Conservation (phyloP, 2,888 invertebrate genomes). For the Tetranychus piercei region DNA sequence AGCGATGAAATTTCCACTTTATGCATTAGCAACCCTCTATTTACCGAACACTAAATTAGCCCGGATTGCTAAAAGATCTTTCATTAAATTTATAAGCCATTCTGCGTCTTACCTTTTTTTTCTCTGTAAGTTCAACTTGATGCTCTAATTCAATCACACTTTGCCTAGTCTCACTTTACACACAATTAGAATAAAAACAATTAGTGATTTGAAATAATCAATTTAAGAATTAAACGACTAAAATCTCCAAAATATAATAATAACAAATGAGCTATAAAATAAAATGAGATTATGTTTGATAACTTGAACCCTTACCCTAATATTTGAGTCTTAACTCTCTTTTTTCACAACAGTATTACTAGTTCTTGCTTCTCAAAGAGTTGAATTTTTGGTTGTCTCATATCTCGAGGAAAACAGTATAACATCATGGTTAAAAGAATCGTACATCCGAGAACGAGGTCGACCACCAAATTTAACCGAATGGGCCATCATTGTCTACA, state of each 20-base stretch:
- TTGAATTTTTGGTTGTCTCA: slow-evolving; percentile 29
- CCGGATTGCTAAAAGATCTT: slow-evolving; percentile 36
- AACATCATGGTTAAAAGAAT: slow-evolving; percentile 44
- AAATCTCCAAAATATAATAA: not conserved
- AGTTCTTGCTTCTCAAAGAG: slow-evolving; percentile 38
- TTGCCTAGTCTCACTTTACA: not conserved
- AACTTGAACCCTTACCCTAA: not conserved
- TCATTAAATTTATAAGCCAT: slow-evolving; percentile 39
- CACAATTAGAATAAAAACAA: not conserved
- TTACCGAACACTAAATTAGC: slow-evolving; percentile 36
- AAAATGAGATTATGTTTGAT: not conserved
- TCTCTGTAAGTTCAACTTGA: slow-evolving; percentile 33
- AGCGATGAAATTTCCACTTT: slow-evolving; percentile 35
- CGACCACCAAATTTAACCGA: slow-evolving; percentile 67
- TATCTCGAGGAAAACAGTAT: slow-evolving; percentile 40
- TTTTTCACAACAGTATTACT: slow-evolving; percentile 32
- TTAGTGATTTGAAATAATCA: not conserved
- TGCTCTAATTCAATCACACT: not conserved
- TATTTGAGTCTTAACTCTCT: not conserved
- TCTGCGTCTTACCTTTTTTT: slow-evolving; percentile 38
- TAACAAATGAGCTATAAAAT: not conserved
- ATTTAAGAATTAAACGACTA: not conserved
- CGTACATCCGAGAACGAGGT: slow-evolving; percentile 54
- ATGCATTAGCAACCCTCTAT: slow-evolving; percentile 35
- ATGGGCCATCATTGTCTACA: slow-evolving; percentile 59